Evolutionary conservation across 2,888 invertebrate species (phyloP).

Genomic region (Xylocampa areola): DNA sequence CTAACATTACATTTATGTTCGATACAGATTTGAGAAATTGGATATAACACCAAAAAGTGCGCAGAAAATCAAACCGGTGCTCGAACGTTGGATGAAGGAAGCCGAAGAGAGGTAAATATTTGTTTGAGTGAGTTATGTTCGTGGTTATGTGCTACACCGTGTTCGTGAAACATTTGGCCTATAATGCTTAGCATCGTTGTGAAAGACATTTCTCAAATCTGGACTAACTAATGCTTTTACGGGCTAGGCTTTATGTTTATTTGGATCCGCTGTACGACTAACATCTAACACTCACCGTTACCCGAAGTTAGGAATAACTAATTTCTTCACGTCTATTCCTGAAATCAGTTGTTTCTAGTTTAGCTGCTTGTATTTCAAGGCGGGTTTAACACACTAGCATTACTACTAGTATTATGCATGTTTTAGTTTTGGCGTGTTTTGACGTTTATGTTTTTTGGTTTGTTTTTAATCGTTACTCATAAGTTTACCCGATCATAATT

Average conservation of each 20-base stretch:
- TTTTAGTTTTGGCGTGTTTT: constrained; percentile 45
- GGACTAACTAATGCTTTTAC: constrained; percentile 87
- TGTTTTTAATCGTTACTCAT: constrained; percentile 19
- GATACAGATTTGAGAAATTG: constrained; percentile 98
- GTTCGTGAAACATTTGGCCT: constrained; percentile 88
- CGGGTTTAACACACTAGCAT: constrained; percentile 35
- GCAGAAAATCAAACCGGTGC: constrained; percentile 99
- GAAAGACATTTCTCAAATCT: constrained; percentile 89
- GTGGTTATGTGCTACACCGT: constrained; percentile 83
- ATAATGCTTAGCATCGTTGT: constrained; percentile 85
- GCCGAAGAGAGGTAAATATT: constrained; percentile 97
- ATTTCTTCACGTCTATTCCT: constrained; percentile 41
- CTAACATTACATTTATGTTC: constrained; percentile 89
- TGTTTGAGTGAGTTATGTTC: constrained; percentile 86
- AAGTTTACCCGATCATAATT: constrained; percentile 27
- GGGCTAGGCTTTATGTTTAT: constrained; percentile 78
- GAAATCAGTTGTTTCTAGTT: constrained; percentile 60
- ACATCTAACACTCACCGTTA: constrained; percentile 53
- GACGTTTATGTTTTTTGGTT: constrained; percentile 24
- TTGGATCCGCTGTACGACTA: constrained; percentile 65
- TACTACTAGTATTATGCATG: constrained; percentile 55
- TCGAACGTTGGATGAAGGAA: constrained; percentile 99
- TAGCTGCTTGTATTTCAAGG: constrained; percentile 38
- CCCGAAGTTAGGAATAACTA: constrained; percentile 61
- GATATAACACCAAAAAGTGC: constrained; percentile 99